These are phyloP conservation scores for Connochaetes taurinus DNA, from an alignment of 2,113 vertebrate species.

Conservation along the genomic window DNA sequence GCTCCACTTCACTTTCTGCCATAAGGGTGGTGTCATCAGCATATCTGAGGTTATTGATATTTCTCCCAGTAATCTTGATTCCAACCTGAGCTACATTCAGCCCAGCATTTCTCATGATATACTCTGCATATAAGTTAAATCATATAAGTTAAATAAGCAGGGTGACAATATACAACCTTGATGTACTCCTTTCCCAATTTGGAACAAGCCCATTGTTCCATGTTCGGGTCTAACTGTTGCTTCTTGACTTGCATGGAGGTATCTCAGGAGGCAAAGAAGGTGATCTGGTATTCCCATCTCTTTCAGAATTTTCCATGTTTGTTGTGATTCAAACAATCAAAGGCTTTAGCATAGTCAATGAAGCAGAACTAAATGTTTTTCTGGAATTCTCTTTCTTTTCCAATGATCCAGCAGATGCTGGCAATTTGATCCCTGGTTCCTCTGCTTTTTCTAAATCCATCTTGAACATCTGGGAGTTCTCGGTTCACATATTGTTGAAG, in stretches of 20 bases:
- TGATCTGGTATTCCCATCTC: not conserved
- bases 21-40: not conserved
- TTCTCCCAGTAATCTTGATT: not conserved
- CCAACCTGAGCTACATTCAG: not conserved
- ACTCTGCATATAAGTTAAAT: not conserved
- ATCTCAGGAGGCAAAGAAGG: not conserved
- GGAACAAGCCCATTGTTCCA: not conserved
- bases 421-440: not conserved
- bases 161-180: not conserved
- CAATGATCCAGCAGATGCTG: not conserved
- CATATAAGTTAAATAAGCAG: not conserved
- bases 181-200: not conserved
- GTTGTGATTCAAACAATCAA: not conserved
- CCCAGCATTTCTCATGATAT: not conserved
- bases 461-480: not conserved
- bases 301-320: not conserved
- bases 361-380: not conserved
- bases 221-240: not conserved
- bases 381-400: not conserved
- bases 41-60: not conserved
- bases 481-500: not conserved
- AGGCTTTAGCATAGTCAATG: not conserved
- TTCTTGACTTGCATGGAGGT: not conserved
- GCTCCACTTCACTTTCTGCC: not conserved
- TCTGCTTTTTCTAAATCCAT: not conserved